phyloP scores from a whole-genome alignment of 2,113 vertebrate species.

The Synchiropus splendidus region DNA sequence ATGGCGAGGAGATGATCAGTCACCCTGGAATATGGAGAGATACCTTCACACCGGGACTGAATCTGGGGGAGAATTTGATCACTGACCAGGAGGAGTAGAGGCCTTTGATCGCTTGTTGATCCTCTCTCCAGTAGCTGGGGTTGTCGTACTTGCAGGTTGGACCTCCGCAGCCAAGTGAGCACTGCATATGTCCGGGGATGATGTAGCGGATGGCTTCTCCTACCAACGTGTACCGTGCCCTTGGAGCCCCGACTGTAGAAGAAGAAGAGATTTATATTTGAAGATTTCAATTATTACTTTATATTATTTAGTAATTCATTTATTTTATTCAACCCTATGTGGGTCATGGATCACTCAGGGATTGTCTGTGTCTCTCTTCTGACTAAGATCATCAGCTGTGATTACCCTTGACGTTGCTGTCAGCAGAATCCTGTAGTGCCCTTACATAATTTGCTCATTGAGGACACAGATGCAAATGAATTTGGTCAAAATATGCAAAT shows the following conservation, averaged over 20 bases:
- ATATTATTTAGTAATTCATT: too few species aligned
- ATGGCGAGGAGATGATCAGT: constrained; percentile 84
- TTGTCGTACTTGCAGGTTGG: constrained; percentile 89
- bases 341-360: too few species aligned
- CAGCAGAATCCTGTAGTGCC: too few species aligned
- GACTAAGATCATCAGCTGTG: too few species aligned
- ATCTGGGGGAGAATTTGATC: neutral
- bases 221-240: constrained; percentile 81
- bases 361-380: too few species aligned
- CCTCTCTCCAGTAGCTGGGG: constrained; percentile 76
- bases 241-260: constrained; percentile 64
- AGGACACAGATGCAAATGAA: too few species aligned
- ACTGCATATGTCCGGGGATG: constrained; percentile 81
- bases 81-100: constrained; percentile 87
- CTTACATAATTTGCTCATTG: too few species aligned
- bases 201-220: constrained; percentile 81
- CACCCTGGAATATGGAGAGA: constrained; percentile 66
- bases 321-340: too few species aligned
- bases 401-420: too few species aligned
- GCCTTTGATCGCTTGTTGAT: constrained; percentile 82
- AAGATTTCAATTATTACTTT: too few species aligned
- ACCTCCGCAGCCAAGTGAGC: constrained; percentile 83
- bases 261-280: constrained; percentile 11
- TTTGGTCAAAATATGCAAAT: too few species aligned
- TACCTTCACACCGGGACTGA: neutral